Evolutionary conservation across 2,797 vertebrate genomes (phyloP).

Genomic region (Oceanodroma leucorhoa): DNA sequence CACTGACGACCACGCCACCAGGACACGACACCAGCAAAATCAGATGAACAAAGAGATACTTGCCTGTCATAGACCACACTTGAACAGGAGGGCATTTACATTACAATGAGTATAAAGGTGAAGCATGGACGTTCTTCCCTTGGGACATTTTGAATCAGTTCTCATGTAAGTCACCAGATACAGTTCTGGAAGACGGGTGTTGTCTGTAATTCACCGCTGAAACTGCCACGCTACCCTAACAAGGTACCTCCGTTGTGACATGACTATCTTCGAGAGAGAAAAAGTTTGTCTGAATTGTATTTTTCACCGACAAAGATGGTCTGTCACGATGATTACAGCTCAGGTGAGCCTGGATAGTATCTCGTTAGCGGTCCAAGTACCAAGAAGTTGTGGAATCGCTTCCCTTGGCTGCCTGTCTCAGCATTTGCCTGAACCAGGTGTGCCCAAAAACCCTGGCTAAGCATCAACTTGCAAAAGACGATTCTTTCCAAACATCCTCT

Average conservation of each 20-base stretch:
- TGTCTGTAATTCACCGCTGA: background rate
- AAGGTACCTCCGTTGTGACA: background rate
- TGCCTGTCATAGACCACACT: accelerated
- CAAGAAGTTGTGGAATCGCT: background rate
- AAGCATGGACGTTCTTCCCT: background rate
- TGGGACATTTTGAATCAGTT: background rate
- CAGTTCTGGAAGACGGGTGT: background rate
- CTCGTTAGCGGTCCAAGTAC: background rate
- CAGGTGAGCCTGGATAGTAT: background rate
- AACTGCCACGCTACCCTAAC: background rate
- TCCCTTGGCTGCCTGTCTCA: background rate
- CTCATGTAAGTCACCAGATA: background rate
- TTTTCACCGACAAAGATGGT: background rate
- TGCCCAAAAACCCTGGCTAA: background rate
- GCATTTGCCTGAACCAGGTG: background rate
- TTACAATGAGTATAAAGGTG: background rate
- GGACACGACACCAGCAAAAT: background rate
- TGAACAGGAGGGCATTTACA: background rate
- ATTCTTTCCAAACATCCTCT: background rate
- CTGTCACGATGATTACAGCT: background rate
- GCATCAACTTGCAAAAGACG: background rate
- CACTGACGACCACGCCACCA: accelerated
- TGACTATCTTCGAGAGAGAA: background rate
- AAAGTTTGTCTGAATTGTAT: background rate
- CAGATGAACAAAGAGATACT: accelerated